Base-by-base conservation (phyloP, 2,888 invertebrate genomes). In the Neocrepidodera transversa region DNA sequence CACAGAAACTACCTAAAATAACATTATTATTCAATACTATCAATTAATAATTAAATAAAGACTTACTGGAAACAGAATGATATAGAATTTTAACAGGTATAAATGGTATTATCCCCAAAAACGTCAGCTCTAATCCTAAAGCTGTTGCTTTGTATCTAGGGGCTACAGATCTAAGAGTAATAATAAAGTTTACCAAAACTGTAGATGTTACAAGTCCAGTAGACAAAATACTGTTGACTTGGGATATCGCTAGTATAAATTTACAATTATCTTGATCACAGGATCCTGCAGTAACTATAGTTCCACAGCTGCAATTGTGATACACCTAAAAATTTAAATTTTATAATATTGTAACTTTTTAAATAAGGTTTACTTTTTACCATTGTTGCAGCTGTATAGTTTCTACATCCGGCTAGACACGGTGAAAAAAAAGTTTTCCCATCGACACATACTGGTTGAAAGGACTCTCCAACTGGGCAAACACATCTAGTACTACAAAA, bases 371-470 rank as follows among this genome's bases (percentile, higher is more conserved):
- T 77, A 75, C 71, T 78, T 1, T 80, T 65, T 65, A 77, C 80
- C 60, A 82, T 82, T n/a, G 81, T 76, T n/a, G 74, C 67, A 1
- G 78, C 68, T 43, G 79, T 71, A 2, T 71, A 68, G 3, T 53
- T 67, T 4, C 76, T 77, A 72, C 91, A 91, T 1, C 91, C 91
- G 1, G 91, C 91, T 69, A 87, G 85, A 75, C 91, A 91, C 0
- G 91, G 88, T 0, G 87, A 88, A 72, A 86, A 91, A 73, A 84
- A 90, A 0, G 86, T 87, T 4, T 81, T 76, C 60, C 82, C 82
- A 60, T 79, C 80, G 1, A 85, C 82, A 69, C 89, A 90, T 20
- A 90, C 82, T 0, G 90, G 90, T 54, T 84, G 82, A 68, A 88
- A 90, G 14, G 77, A 74, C 43, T 80, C 76, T 17, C 80, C 78